A percentile compares a stretch with the other conserved stretches of the same genome.
phyloP scores from a whole-genome alignment of 2,888 invertebrate genomes.

The Phragmatobia fuliginosa region DNA sequence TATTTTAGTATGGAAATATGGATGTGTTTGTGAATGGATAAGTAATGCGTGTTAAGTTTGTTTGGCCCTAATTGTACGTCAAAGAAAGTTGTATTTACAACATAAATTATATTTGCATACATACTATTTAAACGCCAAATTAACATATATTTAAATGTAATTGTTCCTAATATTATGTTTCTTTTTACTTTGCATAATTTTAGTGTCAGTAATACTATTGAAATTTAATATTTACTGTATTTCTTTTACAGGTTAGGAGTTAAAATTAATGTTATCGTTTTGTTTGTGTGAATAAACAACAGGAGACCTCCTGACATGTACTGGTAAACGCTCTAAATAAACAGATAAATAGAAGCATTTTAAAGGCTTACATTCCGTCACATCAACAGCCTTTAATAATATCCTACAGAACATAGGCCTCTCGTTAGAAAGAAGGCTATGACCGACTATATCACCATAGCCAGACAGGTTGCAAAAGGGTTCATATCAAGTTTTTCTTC shows the following conservation, averaged over 20 bases:
- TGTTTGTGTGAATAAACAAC: not conserved
- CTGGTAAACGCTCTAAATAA: too few species aligned
- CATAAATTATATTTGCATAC: constrained; percentile 37
- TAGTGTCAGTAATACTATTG: not conserved
- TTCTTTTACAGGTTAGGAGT: not conserved
- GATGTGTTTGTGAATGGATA: not conserved
- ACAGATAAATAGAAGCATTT: too few species aligned
- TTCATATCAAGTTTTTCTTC: too few species aligned
- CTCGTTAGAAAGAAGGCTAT: too few species aligned
- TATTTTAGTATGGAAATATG: too few species aligned
- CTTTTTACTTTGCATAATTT: not conserved
- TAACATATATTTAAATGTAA: not conserved
- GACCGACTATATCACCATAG: too few species aligned
- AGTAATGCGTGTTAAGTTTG: constrained; percentile 26
- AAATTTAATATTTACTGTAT: not conserved
- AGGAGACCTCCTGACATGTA: too few species aligned
- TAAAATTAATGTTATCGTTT: not conserved
- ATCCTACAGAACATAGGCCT: too few species aligned
- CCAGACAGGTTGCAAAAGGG: too few species aligned
- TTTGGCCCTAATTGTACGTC: constrained; percentile 47
- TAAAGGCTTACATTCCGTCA: too few species aligned
- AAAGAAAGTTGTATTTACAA: constrained; percentile 49
- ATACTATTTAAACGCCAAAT: constrained; percentile 27
- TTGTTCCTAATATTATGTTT: not conserved
- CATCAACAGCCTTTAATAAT: too few species aligned